Base-by-base conservation (phyloP, 2,113 vertebrate species). In the Myrmecobius fasciatus region DNA sequence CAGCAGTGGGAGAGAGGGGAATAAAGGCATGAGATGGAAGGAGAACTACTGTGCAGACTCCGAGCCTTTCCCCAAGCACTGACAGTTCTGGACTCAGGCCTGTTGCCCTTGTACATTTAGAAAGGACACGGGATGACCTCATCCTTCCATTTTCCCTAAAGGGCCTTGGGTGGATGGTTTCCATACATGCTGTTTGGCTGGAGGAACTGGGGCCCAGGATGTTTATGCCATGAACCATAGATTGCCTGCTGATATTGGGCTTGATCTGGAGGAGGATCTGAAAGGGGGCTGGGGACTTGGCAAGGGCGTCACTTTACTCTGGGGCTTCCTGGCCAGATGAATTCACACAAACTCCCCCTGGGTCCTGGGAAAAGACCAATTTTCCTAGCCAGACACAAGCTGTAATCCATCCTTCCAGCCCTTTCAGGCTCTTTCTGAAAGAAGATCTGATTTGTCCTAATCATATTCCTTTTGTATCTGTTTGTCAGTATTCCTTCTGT, bases 281-380 rank as follows among this genome's bases (percentile, higher is more conserved):
- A 96, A 97, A 89, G 96, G 94, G 94, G 94, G 36, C 0, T 95
- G 95, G 25, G 49, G 8, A 36, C 96, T 97, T 94, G 51, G 0
- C 3, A 97, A 94, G 97, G 98, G 95, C 95, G 97, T 98, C 96
- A 0, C 97, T 96, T 98, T 97, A 75, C 98, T 96, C 96, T 1
- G 0, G 31, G 0, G 54, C 97, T 98, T 98, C 98, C 98, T 97
- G 97, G 96, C 96, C 96, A 96, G 95, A 97, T 97, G 97, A 98
- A 95, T 96, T 97, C 97, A 98, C 98, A 98, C 97, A 97, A 96
- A 96, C 96, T 97, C 25, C 67, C 43, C 92, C 93, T 53, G 96
- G 94, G 97, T 89, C 94, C 94, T 89, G 95, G 96, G 95, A 97
- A 97, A 95, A 94, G 52, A 28, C 95, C 2, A 54, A 92, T 43